Evolutionary conservation across 1,140 invertebrate species (phyloP).

Genomic region (Agrilus planipennis): DNA sequence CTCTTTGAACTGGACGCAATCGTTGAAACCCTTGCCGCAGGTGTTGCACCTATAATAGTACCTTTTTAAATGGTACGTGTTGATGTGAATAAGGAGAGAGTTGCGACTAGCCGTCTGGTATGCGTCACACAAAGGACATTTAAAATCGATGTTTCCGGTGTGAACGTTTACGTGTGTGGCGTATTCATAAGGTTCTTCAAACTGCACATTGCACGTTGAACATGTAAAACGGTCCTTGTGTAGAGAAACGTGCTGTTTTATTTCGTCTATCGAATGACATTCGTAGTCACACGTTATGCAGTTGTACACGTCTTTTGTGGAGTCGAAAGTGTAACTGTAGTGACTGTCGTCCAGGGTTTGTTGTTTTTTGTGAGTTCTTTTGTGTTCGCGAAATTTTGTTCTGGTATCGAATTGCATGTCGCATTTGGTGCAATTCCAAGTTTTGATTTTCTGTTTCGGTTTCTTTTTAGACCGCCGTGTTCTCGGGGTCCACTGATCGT

Average conservation of each 20-base stretch:
- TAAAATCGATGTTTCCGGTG: neutral
- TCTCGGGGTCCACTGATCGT: too few relatives aligned
- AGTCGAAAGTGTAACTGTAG: slow-evolving; percentile 4
- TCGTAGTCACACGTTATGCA: slow-evolving; percentile 8
- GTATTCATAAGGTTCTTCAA: slow-evolving; percentile 7
- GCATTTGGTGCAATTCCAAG: slow-evolving; percentile 3
- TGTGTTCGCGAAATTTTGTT: neutral
- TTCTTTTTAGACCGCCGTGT: too few relatives aligned
- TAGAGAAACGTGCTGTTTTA: slow-evolving; percentile 5
- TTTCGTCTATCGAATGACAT: slow-evolving; percentile 4
- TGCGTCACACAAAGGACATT: slow-evolving; percentile 20
- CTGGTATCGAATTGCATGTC: neutral
- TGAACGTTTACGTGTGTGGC: slow-evolving; percentile 4
- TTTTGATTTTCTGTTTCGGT: neutral
- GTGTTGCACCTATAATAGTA: slow-evolving; percentile 37
- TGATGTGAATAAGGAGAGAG: slow-evolving; percentile 20
- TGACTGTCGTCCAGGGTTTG: slow-evolving; percentile 2
- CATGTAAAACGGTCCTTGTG: slow-evolving; percentile 9
- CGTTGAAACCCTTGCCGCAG: slow-evolving; percentile 39
- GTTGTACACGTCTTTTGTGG: neutral
- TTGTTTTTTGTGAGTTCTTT: neutral
- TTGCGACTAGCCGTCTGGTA: slow-evolving; percentile 18
- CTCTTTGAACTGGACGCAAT: slow-evolving; percentile 30
- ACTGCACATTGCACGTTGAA: neutral
- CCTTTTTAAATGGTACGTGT: slow-evolving; percentile 19